These are phyloP conservation scores for Pyxicephalus adspersus DNA, from an alignment of 2,113 vertebrate species.

Conservation along the genomic window DNA sequence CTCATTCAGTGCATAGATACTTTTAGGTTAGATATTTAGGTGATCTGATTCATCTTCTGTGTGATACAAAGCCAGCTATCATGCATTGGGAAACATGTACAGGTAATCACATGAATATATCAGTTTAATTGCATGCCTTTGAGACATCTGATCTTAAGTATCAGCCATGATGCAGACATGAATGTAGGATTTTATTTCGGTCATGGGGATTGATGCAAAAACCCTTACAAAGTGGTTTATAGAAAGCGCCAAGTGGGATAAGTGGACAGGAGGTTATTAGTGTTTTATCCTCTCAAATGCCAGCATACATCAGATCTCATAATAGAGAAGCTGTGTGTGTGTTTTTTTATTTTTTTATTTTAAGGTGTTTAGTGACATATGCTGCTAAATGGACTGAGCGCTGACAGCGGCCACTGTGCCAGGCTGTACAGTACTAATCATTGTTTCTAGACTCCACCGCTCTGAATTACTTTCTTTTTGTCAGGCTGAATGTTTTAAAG, in stretches of 20 bases:
- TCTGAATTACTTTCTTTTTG: too few species aligned
- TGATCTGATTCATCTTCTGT: too few species aligned
- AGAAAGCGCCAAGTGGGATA: not conserved
- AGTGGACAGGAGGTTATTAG: not conserved
- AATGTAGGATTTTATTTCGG: not conserved
- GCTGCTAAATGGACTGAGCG: not conserved
- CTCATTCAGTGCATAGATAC: too few species aligned
- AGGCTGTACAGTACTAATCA: not conserved
- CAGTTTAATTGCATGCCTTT: too few species aligned
- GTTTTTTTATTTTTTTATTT: not conserved
- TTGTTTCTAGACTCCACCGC: not conserved
- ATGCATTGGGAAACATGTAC: too few species aligned
- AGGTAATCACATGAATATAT: too few species aligned
- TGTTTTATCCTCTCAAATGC: not conserved
- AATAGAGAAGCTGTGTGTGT: not conserved
- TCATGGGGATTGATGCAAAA: not conserved
- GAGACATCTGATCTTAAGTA: too few species aligned
- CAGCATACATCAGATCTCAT: not conserved
- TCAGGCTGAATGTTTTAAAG: too few species aligned
- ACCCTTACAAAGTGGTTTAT: not conserved
- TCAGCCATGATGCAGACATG: too few species aligned
- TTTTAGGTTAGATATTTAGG: too few species aligned
- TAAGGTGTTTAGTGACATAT: not conserved
- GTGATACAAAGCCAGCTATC: too few species aligned
- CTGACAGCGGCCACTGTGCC: not conserved